phyloP scores from a whole-genome alignment of 2,888 invertebrate species.

The Glomeris marginata region DNA sequence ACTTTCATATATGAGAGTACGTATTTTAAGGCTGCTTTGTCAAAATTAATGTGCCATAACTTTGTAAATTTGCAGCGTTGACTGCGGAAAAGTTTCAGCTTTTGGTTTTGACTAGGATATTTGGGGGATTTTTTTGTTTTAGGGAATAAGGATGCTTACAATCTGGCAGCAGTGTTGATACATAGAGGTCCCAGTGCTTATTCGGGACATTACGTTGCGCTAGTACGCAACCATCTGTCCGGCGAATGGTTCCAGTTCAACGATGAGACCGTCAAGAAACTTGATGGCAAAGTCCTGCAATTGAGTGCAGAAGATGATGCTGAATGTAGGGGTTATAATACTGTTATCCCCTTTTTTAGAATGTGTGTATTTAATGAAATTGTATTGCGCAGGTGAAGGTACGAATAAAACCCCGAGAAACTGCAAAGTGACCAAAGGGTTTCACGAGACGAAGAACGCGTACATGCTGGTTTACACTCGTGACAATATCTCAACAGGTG shows the following conservation, averaged over 20 bases:
- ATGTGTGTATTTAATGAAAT: background rate
- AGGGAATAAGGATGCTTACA: conserved; percentile 31
- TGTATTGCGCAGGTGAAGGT: background rate
- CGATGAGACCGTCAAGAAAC: conserved; percentile 37
- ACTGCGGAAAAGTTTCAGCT: background rate
- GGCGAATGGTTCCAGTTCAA: conserved; percentile 49
- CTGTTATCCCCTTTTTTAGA: conserved; percentile 13
- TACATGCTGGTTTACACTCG: conserved; percentile 44
- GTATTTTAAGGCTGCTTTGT: conserved; percentile 8
- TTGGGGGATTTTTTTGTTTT: no score
- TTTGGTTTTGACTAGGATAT: background rate
- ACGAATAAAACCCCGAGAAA: conserved; percentile 16
- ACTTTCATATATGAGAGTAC: no score
- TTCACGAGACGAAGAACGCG: conserved; percentile 40
- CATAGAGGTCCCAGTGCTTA: conserved; percentile 48
- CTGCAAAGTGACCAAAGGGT: conserved; percentile 26
- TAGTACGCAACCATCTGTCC: conserved; percentile 36
- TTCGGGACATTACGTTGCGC: conserved; percentile 49
- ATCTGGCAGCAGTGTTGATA: conserved; percentile 46
- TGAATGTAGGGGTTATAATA: conserved; percentile 23
- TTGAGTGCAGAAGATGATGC: conserved; percentile 35
- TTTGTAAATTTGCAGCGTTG: no score
- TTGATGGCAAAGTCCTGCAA: conserved; percentile 29
- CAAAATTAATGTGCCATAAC: no score
- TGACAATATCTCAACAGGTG: background rate